Base-by-base conservation (phyloP, 2,888 invertebrate genomes). In the Schizaphis graminum region DNA sequence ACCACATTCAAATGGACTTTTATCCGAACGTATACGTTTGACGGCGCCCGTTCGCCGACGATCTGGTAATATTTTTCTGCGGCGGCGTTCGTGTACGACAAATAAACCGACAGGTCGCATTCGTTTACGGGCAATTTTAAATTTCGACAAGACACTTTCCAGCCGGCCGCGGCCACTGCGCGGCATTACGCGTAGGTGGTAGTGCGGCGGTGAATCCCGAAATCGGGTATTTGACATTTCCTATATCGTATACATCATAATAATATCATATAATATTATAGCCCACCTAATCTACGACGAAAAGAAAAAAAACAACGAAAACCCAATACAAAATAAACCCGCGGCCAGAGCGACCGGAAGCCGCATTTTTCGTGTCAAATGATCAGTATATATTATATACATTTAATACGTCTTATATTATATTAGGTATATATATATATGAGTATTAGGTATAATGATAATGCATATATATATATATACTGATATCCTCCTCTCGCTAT, bases 1-100 rank as follows among this genome's bases (percentile, higher is more conserved):
- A 89, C 57, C 44, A 28, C 57, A 89, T 89, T 89, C 28, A 89
- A 57, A 89, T 56, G 56, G 56, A 89, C 89, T 57, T 57, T 89
- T 89, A 13, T 28, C 35, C 44, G 77, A 35, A 16, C 77, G 16
- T 35, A 77, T 21, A 3, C 41, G 8, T 77, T 77, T 77, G 35
- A 77, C 35, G 77, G 7, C 21, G 77, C 35, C 2, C 35, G 77
- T 77, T 35, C 35, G 35, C 77, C 77, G 35, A 35, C 35, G 77
- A 77, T 77, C 77, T 21, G 7, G 21, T 77, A 35, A 67, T n/a
- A 67, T 67, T 77, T 77, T 77, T 77, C 21, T 7, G n/a, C 77
- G n/a, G 21, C 35, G 21, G 7, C 21, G 21, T 77, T 77, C 7
- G 77, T 35, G 77, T 35, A 21, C 35, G 35, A 35, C 35, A 35